phyloP scores from a whole-genome alignment of 2,797 vertebrate species.

The Scolopax rusticola region DNA sequence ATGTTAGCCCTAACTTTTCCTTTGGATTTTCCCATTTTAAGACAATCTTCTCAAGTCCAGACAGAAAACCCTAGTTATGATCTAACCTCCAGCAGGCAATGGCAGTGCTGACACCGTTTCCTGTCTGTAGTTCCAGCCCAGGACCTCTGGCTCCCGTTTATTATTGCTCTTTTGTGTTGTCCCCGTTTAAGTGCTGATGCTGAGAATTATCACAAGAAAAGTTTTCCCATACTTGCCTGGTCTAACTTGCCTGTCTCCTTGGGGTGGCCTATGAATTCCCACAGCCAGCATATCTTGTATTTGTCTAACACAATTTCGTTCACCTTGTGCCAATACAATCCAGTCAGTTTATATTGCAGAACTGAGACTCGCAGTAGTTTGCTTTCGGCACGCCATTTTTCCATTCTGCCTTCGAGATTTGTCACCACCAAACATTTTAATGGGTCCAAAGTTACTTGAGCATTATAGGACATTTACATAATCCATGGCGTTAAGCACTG shows the following conservation, averaged over 20 bases:
- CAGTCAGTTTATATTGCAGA: background rate
- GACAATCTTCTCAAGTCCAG: background rate
- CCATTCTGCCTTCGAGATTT: background rate
- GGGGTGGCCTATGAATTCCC: background rate
- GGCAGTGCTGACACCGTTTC: background rate
- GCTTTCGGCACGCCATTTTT: background rate
- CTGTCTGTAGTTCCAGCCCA: background rate
- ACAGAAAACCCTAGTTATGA: background rate
- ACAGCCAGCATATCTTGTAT: background rate
- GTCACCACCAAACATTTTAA: background rate
- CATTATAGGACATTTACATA: background rate
- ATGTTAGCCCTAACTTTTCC: background rate
- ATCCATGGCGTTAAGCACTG: background rate
- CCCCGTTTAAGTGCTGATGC: background rate
- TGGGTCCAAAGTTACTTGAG: background rate
- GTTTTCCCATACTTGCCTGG: background rate
- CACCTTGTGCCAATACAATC: background rate
- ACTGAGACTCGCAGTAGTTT: background rate
- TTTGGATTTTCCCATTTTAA: background rate
- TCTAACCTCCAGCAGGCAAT: background rate
- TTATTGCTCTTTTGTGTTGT: background rate
- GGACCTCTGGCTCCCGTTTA: background rate
- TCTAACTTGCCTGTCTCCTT: fast-evolving
- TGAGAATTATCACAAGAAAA: background rate
- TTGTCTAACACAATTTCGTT: background rate